Evolutionary conservation across 2,797 vertebrate species (phyloP), one percentile per base, ranked within the genome.

Genomic region (Aulostomus chinensis): DNA sequence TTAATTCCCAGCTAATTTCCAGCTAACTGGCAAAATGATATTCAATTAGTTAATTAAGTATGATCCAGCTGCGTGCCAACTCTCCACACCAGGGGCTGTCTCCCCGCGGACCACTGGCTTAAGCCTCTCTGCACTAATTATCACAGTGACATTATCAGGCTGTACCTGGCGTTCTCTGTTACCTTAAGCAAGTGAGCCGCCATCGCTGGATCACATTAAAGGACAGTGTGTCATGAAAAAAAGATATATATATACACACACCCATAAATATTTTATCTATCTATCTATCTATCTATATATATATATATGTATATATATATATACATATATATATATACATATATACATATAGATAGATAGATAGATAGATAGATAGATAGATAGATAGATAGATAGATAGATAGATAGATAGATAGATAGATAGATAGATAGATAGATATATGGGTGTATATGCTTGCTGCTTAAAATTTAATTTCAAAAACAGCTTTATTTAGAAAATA

Each of bases 1-100:
- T 90, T 88, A 81, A 87, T 88, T 84, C 73, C 70, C 65, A 62
- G 57, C 78, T 86, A 90, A 89, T 88, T 91, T 84, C 83, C 84
- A 91, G 76, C 79, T 81, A 89, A 86, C 88, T 86, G 89, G 86
- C 58, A 61, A 90, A 89, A 87, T 84, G 87, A 90, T 89, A 85
- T 77, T 89, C 81, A 84, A 88, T 92, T 93, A 85, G 85, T 90
- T 93, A 90, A 91, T 89, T 89, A 91, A 89, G 86, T 80, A 78
- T 87, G 83, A 91, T 93, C 81, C 90, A 92, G 86, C 88, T 91
- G 88, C 80, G 90, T 90, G 87, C 76, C 87, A 82, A 78, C 86
- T 86, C 78, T 85, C 78, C 86, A 62, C 79, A 87, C 88, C 76
- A 74, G 84, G 85, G 88, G 84, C 81, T 52, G 75, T 78, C 76